A percentile compares a stretch with the other conserved stretches of the same genome.
These are phyloP conservation scores for Bombus confusus DNA, from an alignment of 1,140 invertebrate species.

Conservation along the genomic window DNA sequence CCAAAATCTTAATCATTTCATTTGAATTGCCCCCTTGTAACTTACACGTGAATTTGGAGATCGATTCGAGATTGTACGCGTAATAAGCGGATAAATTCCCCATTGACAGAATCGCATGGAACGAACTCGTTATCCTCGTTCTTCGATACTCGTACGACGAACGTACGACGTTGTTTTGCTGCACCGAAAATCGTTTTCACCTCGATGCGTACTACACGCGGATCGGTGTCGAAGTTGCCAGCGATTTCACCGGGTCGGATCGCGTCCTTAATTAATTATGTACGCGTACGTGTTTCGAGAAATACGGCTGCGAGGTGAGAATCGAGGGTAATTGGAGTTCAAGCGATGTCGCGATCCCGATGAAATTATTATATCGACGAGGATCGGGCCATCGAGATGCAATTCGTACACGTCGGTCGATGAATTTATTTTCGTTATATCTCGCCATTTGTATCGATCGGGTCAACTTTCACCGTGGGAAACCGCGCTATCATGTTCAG, in stretches of 20 bases:
- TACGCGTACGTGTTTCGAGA: slow-evolving; percentile 30
- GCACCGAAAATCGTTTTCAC: neutral
- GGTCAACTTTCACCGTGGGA: slow-evolving; percentile 18
- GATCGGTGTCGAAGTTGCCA: slow-evolving; percentile 21
- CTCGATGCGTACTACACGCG: slow-evolving; percentile 8
- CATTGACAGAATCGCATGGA: neutral
- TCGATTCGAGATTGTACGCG: neutral
- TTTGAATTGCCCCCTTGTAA: neutral
- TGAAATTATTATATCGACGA: slow-evolving; percentile 7
- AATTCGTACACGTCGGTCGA: slow-evolving; percentile 10
- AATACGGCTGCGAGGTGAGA: slow-evolving; percentile 12
- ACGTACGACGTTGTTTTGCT: neutral
- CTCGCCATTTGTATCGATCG: neutral
- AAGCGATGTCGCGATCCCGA: neutral
- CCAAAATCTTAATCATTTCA: too few relatives aligned
- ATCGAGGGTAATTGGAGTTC: slow-evolving; percentile 56
- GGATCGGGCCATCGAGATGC: neutral
- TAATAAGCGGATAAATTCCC: neutral
- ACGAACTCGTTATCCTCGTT: neutral
- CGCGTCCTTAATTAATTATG: slow-evolving; percentile 48
- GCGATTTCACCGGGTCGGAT: slow-evolving; percentile 32
- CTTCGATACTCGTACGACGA: neutral
- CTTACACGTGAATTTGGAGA: neutral
- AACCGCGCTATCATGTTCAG: neutral
- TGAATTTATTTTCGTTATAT: slow-evolving; percentile 16